These are phyloP conservation scores for Trichechus manatus DNA, from an alignment of 2,113 vertebrate species.

Conservation along the genomic window DNA sequence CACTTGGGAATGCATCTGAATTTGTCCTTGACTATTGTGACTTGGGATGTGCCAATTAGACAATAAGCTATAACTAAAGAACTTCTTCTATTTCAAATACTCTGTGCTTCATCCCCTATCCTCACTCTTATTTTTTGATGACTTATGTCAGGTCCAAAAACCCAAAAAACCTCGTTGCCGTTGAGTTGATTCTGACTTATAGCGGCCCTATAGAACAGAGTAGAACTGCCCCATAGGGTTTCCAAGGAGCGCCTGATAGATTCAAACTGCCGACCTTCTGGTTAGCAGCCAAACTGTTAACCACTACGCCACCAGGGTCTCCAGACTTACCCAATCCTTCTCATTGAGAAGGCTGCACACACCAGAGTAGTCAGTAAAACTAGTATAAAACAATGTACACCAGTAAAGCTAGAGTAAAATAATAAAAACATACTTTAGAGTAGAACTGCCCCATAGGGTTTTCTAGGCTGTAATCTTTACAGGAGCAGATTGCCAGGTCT, in stretches of 20 bases:
- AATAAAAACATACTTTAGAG: background rate
- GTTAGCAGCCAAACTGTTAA: no score
- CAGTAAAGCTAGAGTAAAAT: background rate
- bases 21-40: background rate
- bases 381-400: background rate
- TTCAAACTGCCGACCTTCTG: no score
- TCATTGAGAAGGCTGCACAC: background rate
- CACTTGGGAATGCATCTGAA: background rate
- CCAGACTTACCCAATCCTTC: slow-evolving; percentile 45
- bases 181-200: no score
- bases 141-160: slow-evolving; percentile 45
- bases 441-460: background rate
- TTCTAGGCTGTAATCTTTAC: background rate
- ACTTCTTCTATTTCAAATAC: background rate
- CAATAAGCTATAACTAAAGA: slow-evolving; percentile 9
- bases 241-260: no score
- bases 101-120: background rate
- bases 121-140: background rate
- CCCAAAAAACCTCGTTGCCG: no score
- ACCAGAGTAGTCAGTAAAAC: background rate
- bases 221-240: no score
- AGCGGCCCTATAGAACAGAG: no score
- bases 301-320: no score
- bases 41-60: background rate
- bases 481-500: background rate